phyloP scores from a whole-genome alignment of 2,888 invertebrate genomes.

The Nemotelus nigrinus region DNA sequence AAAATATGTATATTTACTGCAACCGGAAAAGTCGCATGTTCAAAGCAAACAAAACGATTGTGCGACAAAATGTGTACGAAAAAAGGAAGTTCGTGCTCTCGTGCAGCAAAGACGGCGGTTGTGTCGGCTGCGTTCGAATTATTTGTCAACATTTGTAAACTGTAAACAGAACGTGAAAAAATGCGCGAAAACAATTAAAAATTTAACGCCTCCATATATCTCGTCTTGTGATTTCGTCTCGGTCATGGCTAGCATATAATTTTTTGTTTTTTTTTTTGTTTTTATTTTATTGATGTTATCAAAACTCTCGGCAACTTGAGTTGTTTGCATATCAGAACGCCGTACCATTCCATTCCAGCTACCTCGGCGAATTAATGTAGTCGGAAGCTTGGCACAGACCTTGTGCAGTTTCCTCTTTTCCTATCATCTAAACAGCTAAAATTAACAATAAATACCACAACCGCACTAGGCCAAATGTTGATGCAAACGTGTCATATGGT shows the following conservation, averaged over 20 bases:
- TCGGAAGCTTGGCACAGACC: not conserved
- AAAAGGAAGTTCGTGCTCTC: constrained; percentile 53
- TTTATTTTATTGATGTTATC: not conserved
- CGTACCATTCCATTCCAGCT: not conserved
- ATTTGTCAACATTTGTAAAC: constrained; percentile 38
- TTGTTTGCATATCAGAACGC: not conserved
- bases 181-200: constrained; percentile 27
- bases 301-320: not conserved
- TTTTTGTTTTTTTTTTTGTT: not conserved
- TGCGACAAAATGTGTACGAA: constrained; percentile 52
- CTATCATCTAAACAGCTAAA: not conserved
- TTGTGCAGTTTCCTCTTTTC: not conserved
- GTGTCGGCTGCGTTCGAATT: not conserved
- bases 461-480: not conserved
- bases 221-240: not conserved
- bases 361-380: not conserved
- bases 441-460: not conserved
- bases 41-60: constrained; percentile 38
- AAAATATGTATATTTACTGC: constrained; percentile 8
- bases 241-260: not conserved
- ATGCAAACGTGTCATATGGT: constrained; percentile 7
- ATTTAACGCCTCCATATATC: constrained; percentile 24
- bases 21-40: constrained; percentile 52
- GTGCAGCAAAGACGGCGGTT: constrained; percentile 48
- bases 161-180: not conserved